Evolutionary conservation across 1,140 invertebrate genomes (phyloP), one percentile per base, ranked within the genome.

Genomic region (Scaptomyza hsui): DNA sequence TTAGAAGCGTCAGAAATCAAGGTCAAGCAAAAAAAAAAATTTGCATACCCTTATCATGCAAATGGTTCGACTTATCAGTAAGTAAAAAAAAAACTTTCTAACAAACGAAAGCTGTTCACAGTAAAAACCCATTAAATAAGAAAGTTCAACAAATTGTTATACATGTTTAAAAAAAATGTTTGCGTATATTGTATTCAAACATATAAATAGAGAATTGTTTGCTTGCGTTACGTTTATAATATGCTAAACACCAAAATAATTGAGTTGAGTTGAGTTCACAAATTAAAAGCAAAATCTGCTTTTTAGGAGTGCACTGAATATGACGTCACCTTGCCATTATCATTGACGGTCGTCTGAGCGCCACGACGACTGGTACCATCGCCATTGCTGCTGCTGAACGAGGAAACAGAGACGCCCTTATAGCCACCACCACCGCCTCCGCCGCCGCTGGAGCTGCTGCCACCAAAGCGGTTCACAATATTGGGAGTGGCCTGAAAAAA

Each of bases 301-400:
- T 44, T 90, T 44, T 89, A 91, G 29, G 89, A 91, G 57, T 91
- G 78, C 16, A 94, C 93, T 24, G 92, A 93, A 71, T 94, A 94
- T 57, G 93, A 92, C 26, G 93, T 94, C 47, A 95, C 91, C 77
- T 94, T 94, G 77, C 95, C 95, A 75, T 96, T 95, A 68, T 96
- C 94, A 73, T 96, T 95, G 45, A 96, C 92, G 2, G 94, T 93
- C 6, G 95, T 95, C 35, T 94, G 93, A 1, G 95, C 93, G 16
- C 92, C 89, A 62, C 95, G 94, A 44, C 91, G 92, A 15, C 89
- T 92, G 37, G 90, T 86, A 18, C 92, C 91, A 56, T 94, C 92
- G 18, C 95, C 95, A 78, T 94, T 92, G 1, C 92, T 93, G 1
- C 92, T 92, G 44, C 94, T 93, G 26, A 92, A 94, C 9, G 94